Base-by-base conservation (phyloP, 2,888 invertebrate genomes). In the Eremobia ochroleuca region DNA sequence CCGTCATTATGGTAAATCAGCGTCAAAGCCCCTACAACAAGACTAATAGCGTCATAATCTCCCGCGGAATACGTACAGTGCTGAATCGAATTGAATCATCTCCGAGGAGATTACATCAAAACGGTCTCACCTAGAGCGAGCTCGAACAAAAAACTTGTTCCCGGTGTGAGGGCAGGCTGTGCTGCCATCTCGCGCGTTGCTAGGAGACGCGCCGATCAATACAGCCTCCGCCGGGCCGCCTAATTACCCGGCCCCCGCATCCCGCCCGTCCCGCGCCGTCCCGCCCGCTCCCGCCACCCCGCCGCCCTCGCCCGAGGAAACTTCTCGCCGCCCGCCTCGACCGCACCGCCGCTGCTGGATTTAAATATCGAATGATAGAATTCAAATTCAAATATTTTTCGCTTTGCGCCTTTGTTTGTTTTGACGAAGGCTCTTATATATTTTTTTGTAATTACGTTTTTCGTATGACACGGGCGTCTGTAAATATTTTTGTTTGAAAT, bases 151-250 rank as follows among this genome's bases (percentile, higher is more conserved):
- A 96, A 96, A 93, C 93, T 91, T 91, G 90, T 88, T 91, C 91
- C 92, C 93, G 91, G 93, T 92, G 92, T 92, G 94, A 93, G 94
- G 92, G 93, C 92, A 91, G 93, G 93, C 93, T 91, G 94, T 93
- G 94, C 94, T 94, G 96, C 95, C 96, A 95, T 96, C 96, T 95
- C 96, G 90, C 93, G 93, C 95, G 96, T 96, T 96, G 96, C 96
- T 96, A 95, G 95, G 97, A 94, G 92, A 97, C 96, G 94, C 92
- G 82, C 91, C 94, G 96, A 96, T 96, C 96, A 94, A 96, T 96
- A 96, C 96, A 96, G 96, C 96, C 96, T 96, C 96, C 96, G 95
- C 96, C 96, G 95, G 96, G 96, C 94, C 95, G 94, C 96, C 96
- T 96, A 96, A 97, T 97, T 97, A 96, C 95, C 94, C 89, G 83